Evolutionary conservation across 2,113 vertebrate genomes (phyloP), one percentile per base, ranked within the genome.

Genomic region (Numida meleagris): DNA sequence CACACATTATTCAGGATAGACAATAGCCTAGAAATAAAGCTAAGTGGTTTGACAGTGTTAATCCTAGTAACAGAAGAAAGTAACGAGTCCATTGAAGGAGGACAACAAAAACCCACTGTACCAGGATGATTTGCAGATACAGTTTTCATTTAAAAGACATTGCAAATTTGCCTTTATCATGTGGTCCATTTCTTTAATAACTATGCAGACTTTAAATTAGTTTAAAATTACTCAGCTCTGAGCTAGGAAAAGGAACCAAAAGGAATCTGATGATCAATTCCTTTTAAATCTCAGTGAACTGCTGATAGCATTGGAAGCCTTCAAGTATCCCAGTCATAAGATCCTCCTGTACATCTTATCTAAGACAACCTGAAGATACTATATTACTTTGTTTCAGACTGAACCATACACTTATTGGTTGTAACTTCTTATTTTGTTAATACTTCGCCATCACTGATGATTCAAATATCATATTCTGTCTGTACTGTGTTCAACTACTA

Each of bases 21-120:
- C 34, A 65, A 23, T 46, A 51, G 14, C 25, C 45, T 23, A 58
- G 57, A 59, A 14, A 17, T 31, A 62, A 67, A 70, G 67, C 10
- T 36, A 78, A 63, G 23, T 36, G 27, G 23, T 51, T 59, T 67
- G 33, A 51, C 17, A 61, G 27, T 67, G 12, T 14, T 67, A 42
- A 48, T 42, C 19, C 9, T 15, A 42, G 42, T 57, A 50, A 48
- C 4, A 6, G 31, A 65, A 31, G 43, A 58, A 45, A 40, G 9
- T n/a, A 51, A 59, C 2, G 1, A 38, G 45, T 23, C 27, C 46
- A 8, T 24, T 2, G 1, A 68, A 24, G 14, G 14, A 45, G 4
- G 21, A 46, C 34, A 67, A 11, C 2, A 51, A 51, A 82, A 74
- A 9, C 9, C 10, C 29, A 40, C 17, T 55, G 18, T 9, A 59